These are phyloP conservation scores for Hyperopisus bebe DNA, from an alignment of 2,113 vertebrate genomes.

Conservation along the genomic window DNA sequence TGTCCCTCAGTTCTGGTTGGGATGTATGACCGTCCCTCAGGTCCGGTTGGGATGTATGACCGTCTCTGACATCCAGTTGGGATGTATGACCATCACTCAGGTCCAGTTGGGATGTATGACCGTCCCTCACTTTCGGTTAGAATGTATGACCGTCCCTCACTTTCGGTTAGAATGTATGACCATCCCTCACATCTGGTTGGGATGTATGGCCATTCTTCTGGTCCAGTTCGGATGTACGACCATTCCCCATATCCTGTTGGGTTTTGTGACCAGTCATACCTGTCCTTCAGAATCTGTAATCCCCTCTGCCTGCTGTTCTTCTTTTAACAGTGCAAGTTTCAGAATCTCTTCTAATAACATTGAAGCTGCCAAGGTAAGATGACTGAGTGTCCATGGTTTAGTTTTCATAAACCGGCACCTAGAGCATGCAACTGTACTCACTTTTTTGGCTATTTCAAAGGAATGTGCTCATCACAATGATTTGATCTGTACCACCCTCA, in stretches of 20 bases:
- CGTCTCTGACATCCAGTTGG: neutral
- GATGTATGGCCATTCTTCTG: neutral
- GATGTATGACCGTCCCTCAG: neutral
- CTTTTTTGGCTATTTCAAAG: neutral
- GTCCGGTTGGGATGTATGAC: neutral
- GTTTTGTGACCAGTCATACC: neutral
- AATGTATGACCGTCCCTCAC: neutral
- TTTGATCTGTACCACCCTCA: neutral
- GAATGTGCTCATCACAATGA: neutral
- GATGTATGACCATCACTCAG: neutral
- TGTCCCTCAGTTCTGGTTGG: neutral
- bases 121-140: neutral
- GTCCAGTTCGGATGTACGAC: neutral
- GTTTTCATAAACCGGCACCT: neutral
- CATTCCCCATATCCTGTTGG: neutral
- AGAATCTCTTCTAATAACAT: slow-evolving; percentile 48
- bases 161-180: neutral
- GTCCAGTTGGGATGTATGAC: neutral
- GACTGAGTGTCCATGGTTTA: neutral
- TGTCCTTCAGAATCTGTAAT: neutral
- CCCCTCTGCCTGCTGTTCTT: neutral
- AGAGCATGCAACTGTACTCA: neutral
- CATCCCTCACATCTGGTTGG: neutral
- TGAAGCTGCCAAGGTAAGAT: slow-evolving; percentile 45
- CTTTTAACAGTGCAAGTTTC: slow-evolving; percentile 54